Evolutionary conservation across 2,888 invertebrate species (phyloP).

Genomic region (Plagodis pulveraria): DNA sequence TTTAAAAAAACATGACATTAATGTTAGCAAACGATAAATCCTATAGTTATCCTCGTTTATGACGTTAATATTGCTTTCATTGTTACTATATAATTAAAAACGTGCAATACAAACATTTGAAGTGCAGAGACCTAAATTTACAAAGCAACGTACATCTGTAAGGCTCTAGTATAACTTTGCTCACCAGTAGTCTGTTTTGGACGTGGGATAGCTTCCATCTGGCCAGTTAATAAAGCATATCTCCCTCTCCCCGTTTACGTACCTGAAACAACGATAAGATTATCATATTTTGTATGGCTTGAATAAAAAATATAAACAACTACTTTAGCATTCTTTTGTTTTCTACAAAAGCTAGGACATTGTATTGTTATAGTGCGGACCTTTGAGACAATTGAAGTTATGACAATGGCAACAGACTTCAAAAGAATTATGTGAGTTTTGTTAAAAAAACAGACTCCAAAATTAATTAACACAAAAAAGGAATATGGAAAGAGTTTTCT

Average conservation of each 20-base stretch:
- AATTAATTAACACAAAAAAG: background rate
- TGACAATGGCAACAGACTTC: constrained; percentile 1
- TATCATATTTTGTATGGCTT: background rate
- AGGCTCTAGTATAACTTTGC: constrained; percentile 35
- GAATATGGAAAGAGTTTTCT: background rate
- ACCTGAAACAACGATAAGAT: constrained; percentile 56
- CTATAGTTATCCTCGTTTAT: too few species aligned
- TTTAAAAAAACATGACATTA: too few species aligned
- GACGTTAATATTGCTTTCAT: too few species aligned
- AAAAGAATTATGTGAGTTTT: background rate
- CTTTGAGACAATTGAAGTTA: background rate
- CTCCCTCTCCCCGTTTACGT: constrained; percentile 79
- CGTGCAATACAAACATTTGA: too few species aligned
- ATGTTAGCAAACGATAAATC: too few species aligned
- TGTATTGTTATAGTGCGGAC: constrained; percentile 8
- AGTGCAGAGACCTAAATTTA: too few species aligned
- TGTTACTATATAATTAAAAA: too few species aligned
- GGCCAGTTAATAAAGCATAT: constrained; percentile 87
- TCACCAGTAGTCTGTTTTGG: constrained; percentile 86
- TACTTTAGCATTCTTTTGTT: constrained; percentile 4
- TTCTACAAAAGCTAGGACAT: constrained; percentile 1
- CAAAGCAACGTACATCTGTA: too few species aligned
- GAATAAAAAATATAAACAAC: constrained; percentile 8
- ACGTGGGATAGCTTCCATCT: constrained; percentile 85
- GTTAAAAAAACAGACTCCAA: background rate